phyloP scores from a whole-genome alignment of 2,797 vertebrate genomes.

The Etheostoma nigrum region DNA sequence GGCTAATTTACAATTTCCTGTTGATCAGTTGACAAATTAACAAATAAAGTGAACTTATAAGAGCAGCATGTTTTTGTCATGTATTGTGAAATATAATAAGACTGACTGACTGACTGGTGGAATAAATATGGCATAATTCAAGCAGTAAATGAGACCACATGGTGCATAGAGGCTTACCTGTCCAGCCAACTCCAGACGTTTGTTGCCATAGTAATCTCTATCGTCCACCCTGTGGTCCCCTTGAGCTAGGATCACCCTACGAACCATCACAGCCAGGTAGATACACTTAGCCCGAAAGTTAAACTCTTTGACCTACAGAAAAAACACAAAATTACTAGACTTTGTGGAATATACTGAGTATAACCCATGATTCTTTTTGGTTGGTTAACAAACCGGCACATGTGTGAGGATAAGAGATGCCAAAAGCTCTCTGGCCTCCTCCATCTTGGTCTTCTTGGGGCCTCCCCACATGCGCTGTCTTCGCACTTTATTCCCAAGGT shows the following conservation, averaged over 20 bases:
- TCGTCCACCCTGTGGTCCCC: slow-evolving; percentile 98
- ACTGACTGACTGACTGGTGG: background rate
- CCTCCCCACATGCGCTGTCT: slow-evolving; percentile 99
- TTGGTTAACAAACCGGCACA: slow-evolving; percentile 88
- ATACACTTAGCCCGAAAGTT: slow-evolving; percentile 98
- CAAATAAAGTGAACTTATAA: slow-evolving; percentile 12
- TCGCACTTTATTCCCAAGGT: slow-evolving; percentile 97
- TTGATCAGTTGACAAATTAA: slow-evolving; percentile 21
- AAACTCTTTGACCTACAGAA: slow-evolving; percentile 95
- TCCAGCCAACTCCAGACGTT: slow-evolving; percentile 96
- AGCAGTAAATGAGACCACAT: slow-evolving; percentile 15
- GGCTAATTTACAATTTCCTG: slow-evolving; percentile 24
- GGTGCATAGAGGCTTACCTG: slow-evolving; percentile 85
- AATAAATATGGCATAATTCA: slow-evolving; percentile 12
- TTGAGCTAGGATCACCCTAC: slow-evolving; percentile 97
- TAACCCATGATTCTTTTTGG: background rate
- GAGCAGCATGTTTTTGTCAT: slow-evolving; percentile 2
- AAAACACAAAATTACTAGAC: background rate
- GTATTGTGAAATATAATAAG: background rate
- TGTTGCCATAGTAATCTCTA: slow-evolving; percentile 99
- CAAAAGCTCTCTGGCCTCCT: slow-evolving; percentile 96
- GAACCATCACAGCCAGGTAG: slow-evolving; percentile 98
- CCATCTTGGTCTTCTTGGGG: slow-evolving; percentile 98
- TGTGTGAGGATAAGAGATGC: slow-evolving; percentile 97
- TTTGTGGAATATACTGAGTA: background rate